phyloP scores from a whole-genome alignment of 2,113 vertebrate species.

The Micromys minutus region DNA sequence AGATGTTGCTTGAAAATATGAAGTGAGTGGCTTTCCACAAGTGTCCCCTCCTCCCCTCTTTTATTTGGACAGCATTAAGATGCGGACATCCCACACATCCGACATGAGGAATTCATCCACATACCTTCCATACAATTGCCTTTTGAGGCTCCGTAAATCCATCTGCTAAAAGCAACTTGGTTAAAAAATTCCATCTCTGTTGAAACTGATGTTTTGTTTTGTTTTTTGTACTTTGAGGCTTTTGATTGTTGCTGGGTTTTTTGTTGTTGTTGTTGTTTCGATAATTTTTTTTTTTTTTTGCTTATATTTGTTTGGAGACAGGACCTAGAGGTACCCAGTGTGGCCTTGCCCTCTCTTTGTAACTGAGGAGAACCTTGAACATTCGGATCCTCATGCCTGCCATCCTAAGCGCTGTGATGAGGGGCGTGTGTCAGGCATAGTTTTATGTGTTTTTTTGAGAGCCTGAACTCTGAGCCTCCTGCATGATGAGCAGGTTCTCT shows the following conservation, averaged over 20 bases:
- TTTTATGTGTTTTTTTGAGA: background rate
- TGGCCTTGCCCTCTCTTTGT: background rate
- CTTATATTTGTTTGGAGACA: background rate
- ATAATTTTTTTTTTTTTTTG: background rate
- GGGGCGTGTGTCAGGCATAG: background rate
- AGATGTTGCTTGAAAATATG: background rate
- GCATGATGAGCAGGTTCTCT: background rate
- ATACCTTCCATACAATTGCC: background rate
- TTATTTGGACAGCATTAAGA: background rate
- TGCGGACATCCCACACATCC: background rate
- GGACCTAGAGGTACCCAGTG: too few relatives aligned
- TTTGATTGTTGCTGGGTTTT: too few relatives aligned
- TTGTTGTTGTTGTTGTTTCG: background rate
- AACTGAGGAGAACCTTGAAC: background rate
- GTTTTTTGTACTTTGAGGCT: background rate
- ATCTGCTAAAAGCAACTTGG: background rate
- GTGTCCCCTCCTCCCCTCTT: background rate
- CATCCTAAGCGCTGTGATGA: too few relatives aligned
- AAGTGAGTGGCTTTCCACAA: background rate
- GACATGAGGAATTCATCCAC: background rate
- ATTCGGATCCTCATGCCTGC: background rate
- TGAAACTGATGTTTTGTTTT: background rate
- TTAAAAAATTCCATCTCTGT: background rate
- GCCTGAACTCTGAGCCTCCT: too few relatives aligned
- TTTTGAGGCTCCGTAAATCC: background rate